Percentiles rank a stretch among this genome's conserved stretches.
phyloP scores from a whole-genome alignment of 2,113 vertebrate species.

The Passer domesticus region DNA sequence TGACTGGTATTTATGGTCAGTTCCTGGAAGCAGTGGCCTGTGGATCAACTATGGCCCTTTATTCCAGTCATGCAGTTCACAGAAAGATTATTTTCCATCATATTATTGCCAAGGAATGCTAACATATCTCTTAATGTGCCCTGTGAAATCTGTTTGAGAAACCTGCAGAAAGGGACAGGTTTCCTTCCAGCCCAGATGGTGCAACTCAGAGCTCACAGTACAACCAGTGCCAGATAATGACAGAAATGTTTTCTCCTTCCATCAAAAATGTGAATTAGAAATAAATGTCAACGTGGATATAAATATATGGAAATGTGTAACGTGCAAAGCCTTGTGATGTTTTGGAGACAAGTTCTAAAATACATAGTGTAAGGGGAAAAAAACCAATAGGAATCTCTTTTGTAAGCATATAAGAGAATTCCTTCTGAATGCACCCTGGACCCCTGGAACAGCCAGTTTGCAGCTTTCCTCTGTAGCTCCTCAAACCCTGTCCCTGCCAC shows the following conservation, averaged over 20 bases:
- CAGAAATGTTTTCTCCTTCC: not conserved
- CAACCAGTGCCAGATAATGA: not conserved
- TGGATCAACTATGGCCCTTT: not conserved
- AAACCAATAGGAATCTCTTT: not conserved
- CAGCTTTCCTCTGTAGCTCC: not conserved
- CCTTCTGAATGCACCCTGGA: not conserved
- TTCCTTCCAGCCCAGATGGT: not conserved
- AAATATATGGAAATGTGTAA: not conserved
- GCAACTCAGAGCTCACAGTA: not conserved
- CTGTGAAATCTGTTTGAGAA: not conserved
- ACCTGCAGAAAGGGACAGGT: not conserved
- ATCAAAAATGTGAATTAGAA: not conserved
- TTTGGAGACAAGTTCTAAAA: not conserved
- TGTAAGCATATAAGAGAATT: not conserved
- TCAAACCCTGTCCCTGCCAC: not conserved
- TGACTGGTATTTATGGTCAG: not conserved
- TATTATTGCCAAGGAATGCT: not conserved
- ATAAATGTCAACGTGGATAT: not conserved
- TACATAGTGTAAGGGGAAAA: accelerated
- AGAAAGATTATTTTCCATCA: not conserved
- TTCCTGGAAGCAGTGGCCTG: not conserved
- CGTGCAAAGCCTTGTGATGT: accelerated
- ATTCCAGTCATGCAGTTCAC: not conserved
- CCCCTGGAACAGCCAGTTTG: not conserved
- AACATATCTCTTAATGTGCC: not conserved